These are phyloP conservation scores for Choreutis nemorana DNA, from an alignment of 2,888 invertebrate genomes.

Conservation along the genomic window DNA sequence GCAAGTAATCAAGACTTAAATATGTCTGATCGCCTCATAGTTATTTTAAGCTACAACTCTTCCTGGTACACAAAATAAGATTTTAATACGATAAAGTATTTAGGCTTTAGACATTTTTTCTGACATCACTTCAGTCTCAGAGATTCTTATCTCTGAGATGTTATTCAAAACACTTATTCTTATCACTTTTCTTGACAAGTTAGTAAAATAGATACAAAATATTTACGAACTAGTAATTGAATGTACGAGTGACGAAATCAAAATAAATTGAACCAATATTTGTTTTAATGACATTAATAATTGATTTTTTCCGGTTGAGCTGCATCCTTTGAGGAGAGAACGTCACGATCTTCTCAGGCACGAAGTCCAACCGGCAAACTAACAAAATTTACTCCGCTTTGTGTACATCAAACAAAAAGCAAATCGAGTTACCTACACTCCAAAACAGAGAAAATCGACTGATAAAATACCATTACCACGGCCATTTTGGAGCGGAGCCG, in stretches of 20 bases:
- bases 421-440: constrained; percentile 61
- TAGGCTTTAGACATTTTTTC: no score
- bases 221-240: no score
- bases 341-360: constrained; percentile 42
- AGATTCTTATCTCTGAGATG: no score
- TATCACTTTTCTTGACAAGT: no score
- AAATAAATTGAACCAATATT: constrained; percentile 48
- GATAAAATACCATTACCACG: constrained; percentile 62
- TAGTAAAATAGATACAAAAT: no score
- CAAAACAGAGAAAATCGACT: constrained; percentile 63
- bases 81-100: no score
- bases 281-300: constrained; percentile 52
- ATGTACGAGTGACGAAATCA: neutral
- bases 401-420: constrained; percentile 49
- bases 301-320: constrained; percentile 45
- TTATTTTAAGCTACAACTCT: no score
- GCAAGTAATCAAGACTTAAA: no score
- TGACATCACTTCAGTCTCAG: no score
- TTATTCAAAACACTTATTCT: no score
- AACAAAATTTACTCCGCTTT: constrained; percentile 62
- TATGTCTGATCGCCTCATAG: no score
- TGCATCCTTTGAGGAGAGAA: constrained; percentile 26
- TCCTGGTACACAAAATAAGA: no score
- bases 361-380: constrained; percentile 29
- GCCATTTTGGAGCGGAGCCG: constrained; percentile 54